Evolutionary conservation across 2,113 vertebrate genomes (phyloP).

Genomic region (Azemiops feae): DNA sequence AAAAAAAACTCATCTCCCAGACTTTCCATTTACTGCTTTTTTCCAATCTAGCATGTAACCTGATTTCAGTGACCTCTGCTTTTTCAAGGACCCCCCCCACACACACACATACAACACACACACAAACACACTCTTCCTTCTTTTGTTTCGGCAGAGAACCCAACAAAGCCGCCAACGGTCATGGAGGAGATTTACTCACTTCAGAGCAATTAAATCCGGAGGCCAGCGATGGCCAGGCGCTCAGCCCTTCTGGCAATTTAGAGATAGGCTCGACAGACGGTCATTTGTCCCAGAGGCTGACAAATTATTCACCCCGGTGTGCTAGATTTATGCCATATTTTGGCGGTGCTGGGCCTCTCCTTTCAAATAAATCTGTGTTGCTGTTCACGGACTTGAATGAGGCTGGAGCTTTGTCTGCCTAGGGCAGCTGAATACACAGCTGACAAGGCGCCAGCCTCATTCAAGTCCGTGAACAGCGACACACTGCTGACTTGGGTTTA

Average conservation of each 20-base stretch:
- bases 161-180: neutral
- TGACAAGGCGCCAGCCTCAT: no score
- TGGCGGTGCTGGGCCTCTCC: neutral
- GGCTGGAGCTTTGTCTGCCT: neutral
- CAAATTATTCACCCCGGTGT: neutral
- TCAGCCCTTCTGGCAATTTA: neutral
- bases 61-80: neutral
- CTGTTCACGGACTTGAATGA: neutral
- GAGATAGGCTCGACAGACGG: neutral
- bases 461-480: no score
- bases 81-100: neutral
- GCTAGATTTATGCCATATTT: neutral
- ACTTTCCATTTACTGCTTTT: neutral
- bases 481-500: no score
- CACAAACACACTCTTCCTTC: neutral
- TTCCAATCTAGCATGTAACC: neutral
- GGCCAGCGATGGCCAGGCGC: conserved; percentile 36
- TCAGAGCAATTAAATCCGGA: neutral
- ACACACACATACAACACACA: accelerated
- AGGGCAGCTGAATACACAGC: neutral
- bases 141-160: neutral
- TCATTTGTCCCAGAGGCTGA: neutral
- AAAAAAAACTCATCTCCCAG: neutral
- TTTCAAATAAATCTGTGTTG: neutral
- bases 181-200: neutral